Conservation (phyloP, 2,888 invertebrate species). For the Salticus scenicus region DNA sequence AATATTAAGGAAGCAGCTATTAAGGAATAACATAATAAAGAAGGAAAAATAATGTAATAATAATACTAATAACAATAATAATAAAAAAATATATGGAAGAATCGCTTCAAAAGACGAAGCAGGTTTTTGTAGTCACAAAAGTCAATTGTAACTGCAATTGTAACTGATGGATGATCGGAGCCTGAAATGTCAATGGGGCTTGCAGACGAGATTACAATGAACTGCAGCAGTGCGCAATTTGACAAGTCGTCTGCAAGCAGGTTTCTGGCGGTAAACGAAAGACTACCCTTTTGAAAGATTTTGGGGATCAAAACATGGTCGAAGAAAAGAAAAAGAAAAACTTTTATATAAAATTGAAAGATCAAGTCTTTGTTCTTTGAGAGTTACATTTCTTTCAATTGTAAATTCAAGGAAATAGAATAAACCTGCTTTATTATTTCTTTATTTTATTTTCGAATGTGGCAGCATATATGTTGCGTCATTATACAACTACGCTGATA, state of each 20-base stretch:
- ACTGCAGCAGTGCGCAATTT: slow-evolving; percentile 1
- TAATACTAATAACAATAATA: no score
- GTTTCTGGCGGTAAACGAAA: neutral
- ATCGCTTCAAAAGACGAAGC: slow-evolving; percentile 18
- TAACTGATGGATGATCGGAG: slow-evolving; percentile 12
- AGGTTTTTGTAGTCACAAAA: slow-evolving; percentile 44
- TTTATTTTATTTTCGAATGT: neutral
- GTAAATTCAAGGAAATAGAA: slow-evolving; percentile 12
- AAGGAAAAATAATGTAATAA: neutral
- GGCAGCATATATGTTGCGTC: neutral
- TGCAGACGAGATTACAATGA: slow-evolving; percentile 12
- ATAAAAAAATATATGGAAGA: neutral
- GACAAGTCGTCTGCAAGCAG: slow-evolving; percentile 15
- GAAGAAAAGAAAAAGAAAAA: neutral
- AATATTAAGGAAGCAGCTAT: slow-evolving; percentile 17
- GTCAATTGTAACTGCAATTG: slow-evolving; percentile 11
- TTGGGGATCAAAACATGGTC: neutral
- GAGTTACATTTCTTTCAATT: slow-evolving; percentile 6
- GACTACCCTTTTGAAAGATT: slow-evolving; percentile 15
- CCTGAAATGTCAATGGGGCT: neutral
- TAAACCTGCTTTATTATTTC: neutral
- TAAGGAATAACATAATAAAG: slow-evolving; percentile 1
- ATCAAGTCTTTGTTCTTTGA: slow-evolving; percentile 1
- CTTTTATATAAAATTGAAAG: neutral
- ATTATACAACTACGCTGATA: neutral